These are phyloP conservation scores for Ictalurus punctatus DNA, from an alignment of 2,113 vertebrate genomes.

Conservation along the genomic window DNA sequence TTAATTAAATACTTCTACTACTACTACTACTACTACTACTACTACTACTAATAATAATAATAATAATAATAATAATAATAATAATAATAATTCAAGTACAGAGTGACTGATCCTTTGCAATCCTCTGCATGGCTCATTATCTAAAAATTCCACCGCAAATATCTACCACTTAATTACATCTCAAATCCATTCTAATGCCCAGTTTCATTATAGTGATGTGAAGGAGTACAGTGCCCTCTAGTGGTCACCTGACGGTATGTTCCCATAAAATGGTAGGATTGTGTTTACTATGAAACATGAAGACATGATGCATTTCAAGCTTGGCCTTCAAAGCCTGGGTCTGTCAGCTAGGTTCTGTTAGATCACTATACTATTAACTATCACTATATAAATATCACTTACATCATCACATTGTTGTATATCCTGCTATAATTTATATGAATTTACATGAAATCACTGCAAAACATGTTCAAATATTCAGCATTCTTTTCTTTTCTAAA, in stretches of 20 bases:
- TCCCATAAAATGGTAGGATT: background rate
- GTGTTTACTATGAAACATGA: background rate
- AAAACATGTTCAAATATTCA: background rate
- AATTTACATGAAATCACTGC: background rate
- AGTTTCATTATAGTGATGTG: background rate
- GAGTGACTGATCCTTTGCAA: background rate
- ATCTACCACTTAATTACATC: background rate
- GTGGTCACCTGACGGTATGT: background rate
- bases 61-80: background rate
- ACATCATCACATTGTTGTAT: background rate
- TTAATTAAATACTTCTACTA: background rate
- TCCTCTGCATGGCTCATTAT: background rate
- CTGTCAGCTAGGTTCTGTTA: background rate
- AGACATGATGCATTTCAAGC: background rate
- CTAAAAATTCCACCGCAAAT: background rate
- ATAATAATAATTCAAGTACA: background rate
- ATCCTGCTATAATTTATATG: background rate
- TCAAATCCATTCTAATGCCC: background rate
- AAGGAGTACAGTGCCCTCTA: slow-evolving; percentile 25
- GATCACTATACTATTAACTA: background rate
- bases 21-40: too few species aligned
- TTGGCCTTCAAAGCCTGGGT: background rate
- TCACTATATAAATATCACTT: background rate
- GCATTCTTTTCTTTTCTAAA: background rate
- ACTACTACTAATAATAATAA: background rate